These are phyloP conservation scores for Stegostoma tigrinum DNA, from an alignment of 2,113 vertebrate species.

Conservation along the genomic window DNA sequence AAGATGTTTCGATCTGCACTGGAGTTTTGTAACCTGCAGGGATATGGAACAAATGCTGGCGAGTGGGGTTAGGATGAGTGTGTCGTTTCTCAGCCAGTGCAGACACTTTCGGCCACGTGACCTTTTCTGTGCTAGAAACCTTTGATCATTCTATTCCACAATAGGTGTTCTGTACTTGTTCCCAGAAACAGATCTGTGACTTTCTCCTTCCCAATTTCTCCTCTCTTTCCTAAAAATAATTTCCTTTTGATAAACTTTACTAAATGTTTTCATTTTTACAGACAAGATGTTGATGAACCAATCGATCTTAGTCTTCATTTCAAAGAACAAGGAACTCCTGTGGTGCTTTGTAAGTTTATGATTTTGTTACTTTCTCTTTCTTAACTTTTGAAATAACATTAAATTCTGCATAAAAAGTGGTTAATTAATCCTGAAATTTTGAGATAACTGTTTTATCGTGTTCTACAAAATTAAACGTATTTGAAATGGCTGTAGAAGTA, in stretches of 20 bases:
- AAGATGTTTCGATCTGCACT: too few relatives aligned
- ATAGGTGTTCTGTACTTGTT: neutral
- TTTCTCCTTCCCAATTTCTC: neutral
- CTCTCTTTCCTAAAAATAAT: neutral
- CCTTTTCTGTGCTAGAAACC: neutral
- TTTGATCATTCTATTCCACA: neutral
- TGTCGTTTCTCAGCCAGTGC: too few relatives aligned
- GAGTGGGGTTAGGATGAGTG: too few relatives aligned
- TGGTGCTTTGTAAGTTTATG: conserved; percentile 82
- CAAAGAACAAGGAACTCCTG: conserved; percentile 78
- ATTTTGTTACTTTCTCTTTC: neutral
- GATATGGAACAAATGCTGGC: too few relatives aligned
- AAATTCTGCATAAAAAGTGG: neutral
- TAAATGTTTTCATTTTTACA: conserved; percentile 46
- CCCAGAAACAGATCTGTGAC: neutral
- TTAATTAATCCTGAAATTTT: neutral
- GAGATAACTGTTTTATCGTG: neutral
- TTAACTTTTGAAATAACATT: neutral
- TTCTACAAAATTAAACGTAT: neutral
- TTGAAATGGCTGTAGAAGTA: neutral
- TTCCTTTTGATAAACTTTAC: neutral
- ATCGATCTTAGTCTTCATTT: conserved; percentile 86
- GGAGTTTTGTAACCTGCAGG: too few relatives aligned
- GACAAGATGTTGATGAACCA: conserved; percentile 82
- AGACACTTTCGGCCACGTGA: too few relatives aligned